These are phyloP conservation scores for Neodontobutis hainanensis DNA, from an alignment of 2,113 vertebrate species.

Conservation along the genomic window DNA sequence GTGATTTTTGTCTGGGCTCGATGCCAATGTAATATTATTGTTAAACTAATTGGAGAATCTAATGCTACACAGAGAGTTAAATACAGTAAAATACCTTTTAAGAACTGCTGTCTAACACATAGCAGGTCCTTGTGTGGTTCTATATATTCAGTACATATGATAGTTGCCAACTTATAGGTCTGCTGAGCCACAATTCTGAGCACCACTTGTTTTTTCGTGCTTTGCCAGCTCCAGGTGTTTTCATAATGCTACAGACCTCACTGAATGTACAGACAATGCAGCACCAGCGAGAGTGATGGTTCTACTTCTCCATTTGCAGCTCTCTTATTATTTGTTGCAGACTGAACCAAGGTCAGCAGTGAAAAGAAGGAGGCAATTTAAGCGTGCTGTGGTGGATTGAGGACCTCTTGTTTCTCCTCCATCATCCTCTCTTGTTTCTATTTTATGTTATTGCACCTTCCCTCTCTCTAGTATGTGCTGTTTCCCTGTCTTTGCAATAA, in stretches of 20 bases:
- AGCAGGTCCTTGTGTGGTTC: too few species aligned
- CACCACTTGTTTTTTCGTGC: not conserved
- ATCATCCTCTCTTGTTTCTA: slow-evolving; percentile 30
- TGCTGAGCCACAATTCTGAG: not conserved
- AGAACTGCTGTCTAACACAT: too few species aligned
- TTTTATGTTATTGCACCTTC: slow-evolving; percentile 17
- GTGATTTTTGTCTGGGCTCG: too few species aligned
- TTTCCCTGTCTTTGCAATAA: slow-evolving; percentile 30
- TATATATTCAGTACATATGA: too few species aligned
- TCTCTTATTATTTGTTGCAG: slow-evolving; percentile 52
- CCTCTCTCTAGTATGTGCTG: not conserved
- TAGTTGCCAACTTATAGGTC: too few species aligned
- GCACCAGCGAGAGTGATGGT: slow-evolving; percentile 7
- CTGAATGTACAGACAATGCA: slow-evolving; percentile 35
- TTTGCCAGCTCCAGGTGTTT: slow-evolving; percentile 5
- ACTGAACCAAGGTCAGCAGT: slow-evolving; percentile 52
- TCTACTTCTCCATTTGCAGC: slow-evolving; percentile 40
- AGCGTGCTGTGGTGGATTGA: slow-evolving; percentile 60
- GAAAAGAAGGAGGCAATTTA: slow-evolving; percentile 56
- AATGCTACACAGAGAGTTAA: too few species aligned
- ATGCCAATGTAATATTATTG: too few species aligned
- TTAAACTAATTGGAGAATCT: too few species aligned
- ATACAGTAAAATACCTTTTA: too few species aligned
- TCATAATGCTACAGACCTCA: slow-evolving; percentile 17
- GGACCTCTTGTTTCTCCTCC: slow-evolving; percentile 46